Percentiles rank a stretch among this genome's conserved stretches.
phyloP scores from a whole-genome alignment of 1,140 invertebrate species.

The Drosophila bipectinata region DNA sequence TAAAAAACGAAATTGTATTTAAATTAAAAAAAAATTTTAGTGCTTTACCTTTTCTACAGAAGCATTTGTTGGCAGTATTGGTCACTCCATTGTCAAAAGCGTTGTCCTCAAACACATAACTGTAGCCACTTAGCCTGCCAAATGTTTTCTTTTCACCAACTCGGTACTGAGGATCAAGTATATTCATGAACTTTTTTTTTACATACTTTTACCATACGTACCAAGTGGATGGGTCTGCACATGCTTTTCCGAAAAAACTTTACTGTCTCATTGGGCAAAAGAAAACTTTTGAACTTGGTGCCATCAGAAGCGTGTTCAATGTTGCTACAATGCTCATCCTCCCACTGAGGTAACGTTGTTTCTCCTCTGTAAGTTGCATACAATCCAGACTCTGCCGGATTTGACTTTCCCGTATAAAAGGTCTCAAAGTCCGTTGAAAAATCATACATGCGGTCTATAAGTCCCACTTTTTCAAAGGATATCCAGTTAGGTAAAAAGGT shows the following conservation, averaged over 20 bases:
- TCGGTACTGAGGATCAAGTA: slow-evolving; percentile 85
- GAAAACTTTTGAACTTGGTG: slow-evolving; percentile 91
- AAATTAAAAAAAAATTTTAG: not conserved
- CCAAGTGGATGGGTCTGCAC: slow-evolving; percentile 90
- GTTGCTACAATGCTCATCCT: slow-evolving; percentile 88
- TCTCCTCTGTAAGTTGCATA: slow-evolving; percentile 91
- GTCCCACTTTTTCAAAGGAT: slow-evolving; percentile 91
- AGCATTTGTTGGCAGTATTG: slow-evolving; percentile 90
- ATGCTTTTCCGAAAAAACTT: slow-evolving; percentile 93
- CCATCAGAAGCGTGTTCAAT: slow-evolving; percentile 92
- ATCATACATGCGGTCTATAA: slow-evolving; percentile 95
- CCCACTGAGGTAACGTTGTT: slow-evolving; percentile 90
- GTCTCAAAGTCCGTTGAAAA: slow-evolving; percentile 92
- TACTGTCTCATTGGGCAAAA: slow-evolving; percentile 88
- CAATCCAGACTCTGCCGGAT: slow-evolving; percentile 87
- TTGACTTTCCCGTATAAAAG: slow-evolving; percentile 89
- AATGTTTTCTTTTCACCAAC: slow-evolving; percentile 85
- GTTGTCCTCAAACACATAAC: slow-evolving; percentile 90
- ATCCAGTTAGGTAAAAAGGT: slow-evolving; percentile 92
- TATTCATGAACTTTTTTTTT: not conserved
- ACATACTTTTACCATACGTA: slow-evolving; percentile 73
- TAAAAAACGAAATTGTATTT: not conserved
- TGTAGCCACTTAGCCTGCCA: slow-evolving; percentile 86
- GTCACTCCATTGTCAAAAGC: slow-evolving; percentile 90
- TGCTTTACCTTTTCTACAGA: slow-evolving; percentile 87